Evolutionary conservation across 2,888 invertebrate species (phyloP), one percentile per base, ranked within the genome.

Genomic region (Halocaridina rubra): DNA sequence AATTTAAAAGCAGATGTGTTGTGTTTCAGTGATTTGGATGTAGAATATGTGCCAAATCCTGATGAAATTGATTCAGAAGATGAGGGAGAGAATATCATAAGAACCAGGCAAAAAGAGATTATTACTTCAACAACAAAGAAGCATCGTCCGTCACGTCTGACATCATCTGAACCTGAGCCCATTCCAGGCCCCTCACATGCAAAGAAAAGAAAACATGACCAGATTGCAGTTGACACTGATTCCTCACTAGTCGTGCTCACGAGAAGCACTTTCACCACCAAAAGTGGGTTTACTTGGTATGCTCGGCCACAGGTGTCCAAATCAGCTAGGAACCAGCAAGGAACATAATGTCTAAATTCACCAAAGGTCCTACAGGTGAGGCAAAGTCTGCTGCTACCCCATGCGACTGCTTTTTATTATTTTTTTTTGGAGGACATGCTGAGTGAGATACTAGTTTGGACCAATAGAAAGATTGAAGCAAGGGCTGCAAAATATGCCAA

Each of bases 251-350:
- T 75, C 16, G 67, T 64, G 19, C 64, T 78, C 64, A 10, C 61
- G 3, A 7, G 1, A 4, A 33, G 33, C 33, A 78, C 78, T 7
- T n/a, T 78, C 32, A 10, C 30, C 19, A 64, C 33, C 32, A 64
- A 3, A 24, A 27, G 64, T 3, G 33, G 53, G 4, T 78, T 78
- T 32, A 27, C 64, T 61, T 78, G 78, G 78, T 32, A 61, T 39
- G 61, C 64, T 78, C 78, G 64, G 7, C 78, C 78, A 64, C 78
- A 78, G 78, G 27, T 32, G 16, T 33, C 19, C 24, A n/a, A 61
- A 22, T 5, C 64, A 4, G 32, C 78, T 3, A 78, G 78, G 24
- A 64, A 78, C 16, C 67, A 32, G 78, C 64, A 64, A 13, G 78
- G 32, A 78, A 64, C 22, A 64, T 78, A 8, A n/a, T n/a, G n/a